Evolutionary conservation across 2,888 invertebrate species (phyloP), one percentile per base, ranked within the genome.

Genomic region (Brachypalpus laphriformis): DNA sequence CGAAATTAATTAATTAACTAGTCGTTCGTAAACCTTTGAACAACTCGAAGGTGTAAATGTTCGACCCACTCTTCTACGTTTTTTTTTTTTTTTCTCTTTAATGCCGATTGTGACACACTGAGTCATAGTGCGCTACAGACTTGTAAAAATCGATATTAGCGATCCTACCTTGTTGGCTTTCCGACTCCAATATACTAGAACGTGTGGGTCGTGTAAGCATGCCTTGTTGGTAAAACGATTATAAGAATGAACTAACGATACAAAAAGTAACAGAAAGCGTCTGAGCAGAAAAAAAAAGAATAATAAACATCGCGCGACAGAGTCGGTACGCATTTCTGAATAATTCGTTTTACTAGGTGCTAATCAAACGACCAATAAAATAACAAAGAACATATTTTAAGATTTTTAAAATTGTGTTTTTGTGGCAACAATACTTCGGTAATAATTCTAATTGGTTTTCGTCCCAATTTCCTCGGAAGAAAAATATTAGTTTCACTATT

Each of bases 91-190:
- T 22, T 5, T 40, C 16, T 7, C 8, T 16, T 9, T 16, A 31
- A 54, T 20, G 37, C 8, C 18, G 25, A 61, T 40, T 57, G 42
- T 61, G 45, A 42, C 42, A 61, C 20, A 22, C 31, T 75, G 65
- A 75, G 47, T 66, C 75, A 66, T 75, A 57, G 47, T 28, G 47
- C 56, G 42, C n/a, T 65, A 14, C 68, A 42, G 14, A 59, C 37
- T 40, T 31, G 20, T 14, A 16, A 47, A 56, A 75, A 40, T 40
- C 16, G 51, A 40, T 59, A 40, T 68, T 59, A 34, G 28, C 20
- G 66, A 76, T 49, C 22, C 51, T 37, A 37, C 14, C 20, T 57
- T 49, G 34, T 49, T 66, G 37, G 28, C 14, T 31, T 22, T 76
- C 14, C 20, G 22, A 31, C 31, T 49, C 22, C 37, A 63, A 20